phyloP scores from a whole-genome alignment of 2,888 invertebrate species.

The Macaria liturata region DNA sequence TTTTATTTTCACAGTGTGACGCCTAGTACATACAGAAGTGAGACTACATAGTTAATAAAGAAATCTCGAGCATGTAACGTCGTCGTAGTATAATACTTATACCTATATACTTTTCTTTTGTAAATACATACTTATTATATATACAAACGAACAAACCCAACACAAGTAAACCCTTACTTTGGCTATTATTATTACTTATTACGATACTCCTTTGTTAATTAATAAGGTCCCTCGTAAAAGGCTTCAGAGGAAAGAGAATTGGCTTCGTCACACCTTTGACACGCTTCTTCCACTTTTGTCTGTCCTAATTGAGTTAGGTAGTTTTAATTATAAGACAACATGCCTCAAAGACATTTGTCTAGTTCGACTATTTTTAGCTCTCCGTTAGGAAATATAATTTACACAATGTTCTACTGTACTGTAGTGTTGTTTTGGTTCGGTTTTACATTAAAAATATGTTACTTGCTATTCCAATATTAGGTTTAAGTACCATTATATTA shows the following conservation, averaged over 20 bases:
- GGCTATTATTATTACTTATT: neutral
- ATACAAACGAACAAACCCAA: too few species aligned
- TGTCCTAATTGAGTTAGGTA: slow-evolving; percentile 10
- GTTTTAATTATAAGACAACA: slow-evolving; percentile 18
- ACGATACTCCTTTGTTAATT: slow-evolving; percentile 11
- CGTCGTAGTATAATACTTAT: too few species aligned
- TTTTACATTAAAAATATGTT: neutral
- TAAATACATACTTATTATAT: too few species aligned
- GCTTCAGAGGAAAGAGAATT: slow-evolving; percentile 9
- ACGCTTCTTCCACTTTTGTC: slow-evolving; percentile 16
- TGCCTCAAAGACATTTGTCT: neutral
- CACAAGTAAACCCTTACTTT: too few species aligned
- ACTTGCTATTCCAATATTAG: neutral
- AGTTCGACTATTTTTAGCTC: neutral
- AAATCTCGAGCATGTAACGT: too few species aligned
- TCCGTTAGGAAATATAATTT: neutral
- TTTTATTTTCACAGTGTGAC: too few species aligned
- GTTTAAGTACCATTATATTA: neutral
- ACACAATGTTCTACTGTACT: neutral
- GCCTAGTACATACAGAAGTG: too few species aligned
- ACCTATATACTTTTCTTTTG: too few species aligned
- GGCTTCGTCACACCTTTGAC: slow-evolving; percentile 23
- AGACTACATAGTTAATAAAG: too few species aligned
- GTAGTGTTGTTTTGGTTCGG: too few species aligned
- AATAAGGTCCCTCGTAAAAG: slow-evolving; percentile 7